Base-by-base conservation (phyloP, 2,888 invertebrate species). In the Drosophila bunnanda region DNA sequence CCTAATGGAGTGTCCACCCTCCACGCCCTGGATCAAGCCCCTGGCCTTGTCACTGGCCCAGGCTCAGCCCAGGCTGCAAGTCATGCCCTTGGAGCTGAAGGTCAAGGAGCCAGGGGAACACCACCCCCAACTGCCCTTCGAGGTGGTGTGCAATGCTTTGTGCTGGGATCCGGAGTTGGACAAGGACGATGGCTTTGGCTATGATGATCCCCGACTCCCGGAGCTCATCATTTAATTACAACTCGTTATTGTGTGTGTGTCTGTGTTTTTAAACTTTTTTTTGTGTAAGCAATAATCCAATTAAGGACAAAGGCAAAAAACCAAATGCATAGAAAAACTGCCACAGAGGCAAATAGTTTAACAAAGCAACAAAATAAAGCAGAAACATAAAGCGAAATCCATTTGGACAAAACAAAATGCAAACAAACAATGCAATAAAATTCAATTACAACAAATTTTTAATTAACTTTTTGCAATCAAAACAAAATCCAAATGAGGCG, bases 381-480 rank as follows among this genome's bases (percentile, higher is more conserved):
- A 12, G 2, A 5, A 50, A 50, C 13, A 20, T 6, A 52, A 52
- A 52, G 20, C 4, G 15, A 32, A 50, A 50, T 4, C 4, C 15
- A 34, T 36, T 13, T 66, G 10, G 22, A 58, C 34, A 67, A 67
- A 30, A 17, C 54, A 67, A 52, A 67, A 56, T 69, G 52, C 39
- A 52, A 69, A 59, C 57, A 73, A 72, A 74, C 75, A 58, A 66
- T 75, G 59, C 68, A 44, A 76, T 81, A 57, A 71, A 84, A 77
- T 75, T 66, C 73, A 82, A 87, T 81, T 88, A 79, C 77, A 84
- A 85, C 72, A 68, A 69, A 75, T 66, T 88, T 79, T 64, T 81
- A 88, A 88, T 88, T 81, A 88, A 82, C 85, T 68, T 87, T 78
- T 77, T 66, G 77, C 77, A 82, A 81, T 87, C 73, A 78, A 70